These are phyloP conservation scores for Clamator glandarius DNA, from an alignment of 2,797 vertebrate species.

Conservation along the genomic window DNA sequence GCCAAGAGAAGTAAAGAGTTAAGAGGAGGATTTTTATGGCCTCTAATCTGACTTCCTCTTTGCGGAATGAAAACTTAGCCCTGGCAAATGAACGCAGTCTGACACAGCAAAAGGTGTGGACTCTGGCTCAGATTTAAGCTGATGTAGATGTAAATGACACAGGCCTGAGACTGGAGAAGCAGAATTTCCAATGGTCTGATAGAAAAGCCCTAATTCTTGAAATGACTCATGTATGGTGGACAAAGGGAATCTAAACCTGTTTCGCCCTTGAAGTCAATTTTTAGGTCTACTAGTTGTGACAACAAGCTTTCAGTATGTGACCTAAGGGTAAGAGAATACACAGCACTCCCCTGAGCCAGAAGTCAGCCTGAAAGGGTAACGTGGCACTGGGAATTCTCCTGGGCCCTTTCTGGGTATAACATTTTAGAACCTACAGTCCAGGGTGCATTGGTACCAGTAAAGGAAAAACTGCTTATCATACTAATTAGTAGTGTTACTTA, in stretches of 20 bases:
- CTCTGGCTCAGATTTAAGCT: neutral
- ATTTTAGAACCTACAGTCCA: neutral
- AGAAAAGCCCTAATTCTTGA: neutral
- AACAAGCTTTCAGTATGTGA: neutral
- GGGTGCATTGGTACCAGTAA: neutral
- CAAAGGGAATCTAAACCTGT: neutral
- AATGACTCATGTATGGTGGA: neutral
- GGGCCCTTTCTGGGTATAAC: neutral
- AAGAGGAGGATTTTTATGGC: neutral
- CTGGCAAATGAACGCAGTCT: neutral
- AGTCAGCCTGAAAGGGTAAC: neutral
- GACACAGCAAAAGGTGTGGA: neutral
- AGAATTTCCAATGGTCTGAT: neutral
- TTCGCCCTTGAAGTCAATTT: neutral
- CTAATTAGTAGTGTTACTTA: rapidly evolving
- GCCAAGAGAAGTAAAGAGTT: neutral
- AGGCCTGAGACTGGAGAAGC: neutral
- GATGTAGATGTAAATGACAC: neutral
- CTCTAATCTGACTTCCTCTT: neutral
- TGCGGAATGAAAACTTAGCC: neutral
- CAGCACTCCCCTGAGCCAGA: rapidly evolving
- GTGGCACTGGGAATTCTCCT: neutral
- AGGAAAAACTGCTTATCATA: neutral
- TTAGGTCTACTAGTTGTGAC: neutral
- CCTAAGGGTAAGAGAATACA: neutral